Evolutionary conservation across 2,797 vertebrate genomes (phyloP), one percentile per base, ranked within the genome.

Genomic region (Labeo calbasu): DNA sequence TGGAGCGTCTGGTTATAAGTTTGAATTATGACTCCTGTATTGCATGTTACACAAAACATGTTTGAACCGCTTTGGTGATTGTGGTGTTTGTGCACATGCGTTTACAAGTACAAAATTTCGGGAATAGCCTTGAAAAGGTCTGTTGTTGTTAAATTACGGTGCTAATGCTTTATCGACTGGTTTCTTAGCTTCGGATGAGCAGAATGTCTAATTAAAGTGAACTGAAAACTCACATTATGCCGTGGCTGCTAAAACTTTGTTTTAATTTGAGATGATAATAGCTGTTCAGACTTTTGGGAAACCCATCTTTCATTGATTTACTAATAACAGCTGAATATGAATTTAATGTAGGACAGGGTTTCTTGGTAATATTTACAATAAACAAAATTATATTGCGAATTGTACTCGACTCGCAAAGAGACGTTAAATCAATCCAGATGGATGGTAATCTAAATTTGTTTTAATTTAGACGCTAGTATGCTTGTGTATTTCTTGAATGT

Each of bases 11-110:
- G 57, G 25, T 50, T 63, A 63, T 43, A 40, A 12, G 50, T 73
- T 63, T 82, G 28, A 79, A 78, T 84, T 69, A 84, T 78, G 82
- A 50, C 43, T 84, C 40, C 25, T 70, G 43, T 48, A 17, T 48
- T 78, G 46, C 55, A 71, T 71, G 11, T 53, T 75, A 82, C 70
- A 40, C 59, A 66, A 19, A 82, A 23, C 55, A 12, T 71, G 53
- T 76, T 40, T 83, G 71, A 65, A 66, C 19, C 9, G 57, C 69
- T 73, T 75, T 53, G 28, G 61, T 73, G 69, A 72, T 28, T 72
- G 40, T 50, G 55, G 68, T 68, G 77, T 66, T 15, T 53, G 48
- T 79, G 61, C 57, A 78, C 57, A 68, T 77, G 81, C 59, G 13
- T 65, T 73, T 65, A 51, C 28, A 63, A 65, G 32, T 43, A 43